Evolutionary conservation across 2,797 vertebrate species (phyloP).

Genomic region (Dermochelys coriacea): DNA sequence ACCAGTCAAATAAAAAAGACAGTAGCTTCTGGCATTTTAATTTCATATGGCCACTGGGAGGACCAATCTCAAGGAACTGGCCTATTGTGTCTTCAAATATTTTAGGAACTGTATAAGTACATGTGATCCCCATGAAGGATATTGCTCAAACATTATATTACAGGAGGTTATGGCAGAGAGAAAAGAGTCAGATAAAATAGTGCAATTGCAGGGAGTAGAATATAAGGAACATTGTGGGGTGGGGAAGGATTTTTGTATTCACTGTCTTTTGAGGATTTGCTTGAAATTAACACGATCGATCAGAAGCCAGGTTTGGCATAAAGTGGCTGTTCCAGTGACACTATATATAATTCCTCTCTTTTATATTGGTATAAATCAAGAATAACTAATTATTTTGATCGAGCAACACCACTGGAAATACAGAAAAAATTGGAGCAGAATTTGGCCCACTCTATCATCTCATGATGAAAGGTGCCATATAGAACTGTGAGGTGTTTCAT

Average conservation of each 20-base stretch:
- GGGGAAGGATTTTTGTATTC: neutral
- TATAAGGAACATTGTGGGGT: neutral
- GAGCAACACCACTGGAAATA: neutral
- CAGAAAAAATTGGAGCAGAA: neutral
- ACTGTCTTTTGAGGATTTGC: neutral
- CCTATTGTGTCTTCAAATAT: neutral
- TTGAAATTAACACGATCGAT: neutral
- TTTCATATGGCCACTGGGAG: conserved; percentile 8
- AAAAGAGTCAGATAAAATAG: neutral
- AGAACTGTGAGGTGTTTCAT: neutral
- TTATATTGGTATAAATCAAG: neutral
- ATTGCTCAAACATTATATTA: neutral
- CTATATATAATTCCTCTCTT: neutral
- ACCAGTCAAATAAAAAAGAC: neutral
- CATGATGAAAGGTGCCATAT: neutral
- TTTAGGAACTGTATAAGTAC: conserved; percentile 37
- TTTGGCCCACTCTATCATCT: neutral
- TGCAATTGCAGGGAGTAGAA: neutral
- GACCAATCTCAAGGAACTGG: conserved; percentile 5
- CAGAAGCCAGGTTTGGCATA: neutral
- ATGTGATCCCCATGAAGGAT: conserved; percentile 36
- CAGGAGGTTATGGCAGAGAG: neutral
- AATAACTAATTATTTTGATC: neutral
- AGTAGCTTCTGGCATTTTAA: neutral
- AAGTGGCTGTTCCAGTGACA: neutral